phyloP scores from a whole-genome alignment of 2,113 vertebrate genomes.

The Trichechus manatus region DNA sequence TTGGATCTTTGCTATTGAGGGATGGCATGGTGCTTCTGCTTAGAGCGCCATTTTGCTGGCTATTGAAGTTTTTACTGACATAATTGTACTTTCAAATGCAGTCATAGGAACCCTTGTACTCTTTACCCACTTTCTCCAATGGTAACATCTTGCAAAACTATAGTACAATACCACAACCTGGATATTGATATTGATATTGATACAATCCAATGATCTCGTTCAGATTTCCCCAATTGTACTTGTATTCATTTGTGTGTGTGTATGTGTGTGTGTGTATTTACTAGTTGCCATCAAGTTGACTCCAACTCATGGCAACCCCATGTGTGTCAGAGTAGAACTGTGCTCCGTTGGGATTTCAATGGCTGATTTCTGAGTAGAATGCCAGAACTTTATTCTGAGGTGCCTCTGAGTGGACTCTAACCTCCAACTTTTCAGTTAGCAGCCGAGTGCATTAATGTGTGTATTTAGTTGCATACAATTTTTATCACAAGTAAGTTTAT shows the following conservation, averaged over 20 bases:
- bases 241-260: not conserved
- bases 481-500: not conserved
- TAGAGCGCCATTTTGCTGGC: too few species aligned
- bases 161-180: not conserved
- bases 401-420: not conserved
- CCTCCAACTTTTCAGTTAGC: not conserved
- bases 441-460: too few species aligned
- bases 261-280: not conserved
- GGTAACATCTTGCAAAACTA: not conserved
- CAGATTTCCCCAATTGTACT: slow-evolving; percentile 26
- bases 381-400: too few species aligned
- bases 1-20: too few species aligned
- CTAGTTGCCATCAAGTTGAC: not conserved
- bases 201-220: not conserved
- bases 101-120: not conserved
- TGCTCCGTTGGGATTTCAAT: not conserved
- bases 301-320: not conserved
- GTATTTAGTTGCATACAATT: slow-evolving; percentile 36
- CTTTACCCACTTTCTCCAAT: not conserved
- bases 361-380: too few species aligned
- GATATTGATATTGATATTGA: not conserved
- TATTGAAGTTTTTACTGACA: slow-evolving; percentile 33
- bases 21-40: too few species aligned
- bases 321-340: not conserved
- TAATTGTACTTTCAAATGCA: not conserved